Evolutionary conservation across 2,797 vertebrate genomes (phyloP).

Genomic region (Triplophysa yarkandensis): DNA sequence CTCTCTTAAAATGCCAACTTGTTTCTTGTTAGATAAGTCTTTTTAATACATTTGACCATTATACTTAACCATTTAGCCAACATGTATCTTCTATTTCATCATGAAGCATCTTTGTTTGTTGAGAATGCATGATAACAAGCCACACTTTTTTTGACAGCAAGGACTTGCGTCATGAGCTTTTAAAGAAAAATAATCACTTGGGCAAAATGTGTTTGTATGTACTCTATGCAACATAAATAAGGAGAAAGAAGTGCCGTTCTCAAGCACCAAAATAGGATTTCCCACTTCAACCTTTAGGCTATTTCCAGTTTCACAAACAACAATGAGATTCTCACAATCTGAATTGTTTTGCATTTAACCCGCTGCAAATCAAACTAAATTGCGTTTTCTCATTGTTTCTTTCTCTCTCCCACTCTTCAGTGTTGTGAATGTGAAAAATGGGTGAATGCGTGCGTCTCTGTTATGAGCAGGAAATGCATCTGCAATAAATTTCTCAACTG

Average conservation of each 20-base stretch:
- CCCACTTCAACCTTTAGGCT: neutral
- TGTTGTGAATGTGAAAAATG: conserved; percentile 27
- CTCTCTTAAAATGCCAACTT: no score
- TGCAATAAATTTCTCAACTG: conserved; percentile 52
- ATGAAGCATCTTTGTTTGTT: no score
- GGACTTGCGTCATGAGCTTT: no score
- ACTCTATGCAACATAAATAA: neutral
- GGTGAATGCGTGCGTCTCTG: conserved; percentile 30
- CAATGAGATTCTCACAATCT: neutral
- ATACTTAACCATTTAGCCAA: no score
- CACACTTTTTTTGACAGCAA: no score
- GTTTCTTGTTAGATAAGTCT: no score
- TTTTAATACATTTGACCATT: no score
- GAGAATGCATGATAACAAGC: no score
- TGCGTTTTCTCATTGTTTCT: neutral
- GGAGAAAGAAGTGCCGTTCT: neutral
- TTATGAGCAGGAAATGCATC: conserved; percentile 59
- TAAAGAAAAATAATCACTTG: neutral
- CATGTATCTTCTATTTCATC: no score
- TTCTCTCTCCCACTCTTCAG: conserved; percentile 8
- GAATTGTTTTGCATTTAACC: conserved; percentile 2
- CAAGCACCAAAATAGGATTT: neutral
- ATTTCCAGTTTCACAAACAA: neutral
- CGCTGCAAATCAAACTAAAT: neutral
- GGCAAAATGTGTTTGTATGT: neutral